phyloP scores from a whole-genome alignment of 2,888 invertebrate genomes.

The Seladonia tumulorum region DNA sequence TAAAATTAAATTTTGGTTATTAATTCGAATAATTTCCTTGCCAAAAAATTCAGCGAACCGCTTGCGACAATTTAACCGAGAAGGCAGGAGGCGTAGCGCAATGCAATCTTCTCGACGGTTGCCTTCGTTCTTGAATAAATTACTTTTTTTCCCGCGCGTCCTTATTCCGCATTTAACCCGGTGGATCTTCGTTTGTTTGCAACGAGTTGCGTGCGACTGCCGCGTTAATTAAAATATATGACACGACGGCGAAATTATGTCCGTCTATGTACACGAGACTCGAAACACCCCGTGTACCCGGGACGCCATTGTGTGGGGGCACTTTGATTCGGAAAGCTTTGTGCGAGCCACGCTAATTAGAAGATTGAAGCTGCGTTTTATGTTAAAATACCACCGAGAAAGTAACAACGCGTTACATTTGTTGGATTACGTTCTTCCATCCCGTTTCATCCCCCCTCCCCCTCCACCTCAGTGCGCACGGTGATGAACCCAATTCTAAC shows the following conservation, averaged over 20 bases:
- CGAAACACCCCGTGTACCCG: not conserved
- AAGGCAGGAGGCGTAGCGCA: not conserved
- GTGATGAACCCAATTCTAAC: not conserved
- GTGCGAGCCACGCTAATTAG: constrained; percentile 37
- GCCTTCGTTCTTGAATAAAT: constrained; percentile 12
- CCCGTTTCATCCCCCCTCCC: not conserved
- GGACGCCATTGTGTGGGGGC: not conserved
- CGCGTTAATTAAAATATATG: constrained; percentile 50
- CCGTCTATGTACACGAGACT: constrained; percentile 35
- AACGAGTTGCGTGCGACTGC: not conserved
- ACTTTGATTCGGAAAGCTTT: constrained; percentile 35
- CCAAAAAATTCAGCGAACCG: not conserved
- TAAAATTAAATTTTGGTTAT: not conserved
- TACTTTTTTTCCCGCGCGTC: not conserved
- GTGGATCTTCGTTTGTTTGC: not conserved
- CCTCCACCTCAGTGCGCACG: not conserved
- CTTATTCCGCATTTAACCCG: not conserved
- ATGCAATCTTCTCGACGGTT: not conserved
- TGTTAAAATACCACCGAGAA: not conserved
- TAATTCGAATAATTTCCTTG: not conserved
- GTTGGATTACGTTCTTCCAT: not conserved
- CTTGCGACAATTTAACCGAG: not conserved
- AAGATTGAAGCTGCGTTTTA: constrained; percentile 42
- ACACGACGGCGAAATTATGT: constrained; percentile 35
- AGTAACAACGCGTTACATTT: not conserved